A percentile compares a stretch with the other conserved stretches of the same genome.
These are phyloP conservation scores for Anser brachyrhynchus DNA, from an alignment of 2,113 vertebrate species.

Conservation along the genomic window DNA sequence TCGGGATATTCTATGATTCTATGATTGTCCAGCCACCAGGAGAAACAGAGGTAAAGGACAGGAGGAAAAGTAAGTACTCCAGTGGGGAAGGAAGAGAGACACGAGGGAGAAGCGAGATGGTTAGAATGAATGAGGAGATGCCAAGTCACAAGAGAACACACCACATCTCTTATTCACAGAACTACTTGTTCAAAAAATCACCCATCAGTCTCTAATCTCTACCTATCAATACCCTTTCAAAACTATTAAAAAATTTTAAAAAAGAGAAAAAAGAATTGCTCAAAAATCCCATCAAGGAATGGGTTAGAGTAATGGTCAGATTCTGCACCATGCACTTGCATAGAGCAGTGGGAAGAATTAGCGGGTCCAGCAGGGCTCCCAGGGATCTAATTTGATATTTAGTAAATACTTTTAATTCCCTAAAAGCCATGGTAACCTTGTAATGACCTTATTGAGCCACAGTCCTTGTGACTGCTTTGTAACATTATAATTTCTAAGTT, in stretches of 20 bases:
- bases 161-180: neutral
- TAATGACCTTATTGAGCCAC: neutral
- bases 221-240: neutral
- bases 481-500: neutral
- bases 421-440: neutral
- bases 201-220: neutral
- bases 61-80: neutral
- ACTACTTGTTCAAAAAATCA: neutral
- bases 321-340: neutral
- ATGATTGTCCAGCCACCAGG: neutral
- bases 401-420: conserved; percentile 44
- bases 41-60: neutral
- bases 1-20: no score
- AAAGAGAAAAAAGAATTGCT: neutral
- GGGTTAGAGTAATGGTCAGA: neutral
- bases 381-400: conserved; percentile 19
- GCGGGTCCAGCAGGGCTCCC: neutral
- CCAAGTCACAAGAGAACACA: neutral
- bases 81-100: neutral
- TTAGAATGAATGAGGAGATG: neutral
- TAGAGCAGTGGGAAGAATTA: neutral
- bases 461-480: neutral
- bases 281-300: neutral
- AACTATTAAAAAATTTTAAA: neutral
- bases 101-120: neutral